Evolutionary conservation across 92 coral and sea anemone species (phyloP).

Genomic region (Isaurus tuberculatus): DNA sequence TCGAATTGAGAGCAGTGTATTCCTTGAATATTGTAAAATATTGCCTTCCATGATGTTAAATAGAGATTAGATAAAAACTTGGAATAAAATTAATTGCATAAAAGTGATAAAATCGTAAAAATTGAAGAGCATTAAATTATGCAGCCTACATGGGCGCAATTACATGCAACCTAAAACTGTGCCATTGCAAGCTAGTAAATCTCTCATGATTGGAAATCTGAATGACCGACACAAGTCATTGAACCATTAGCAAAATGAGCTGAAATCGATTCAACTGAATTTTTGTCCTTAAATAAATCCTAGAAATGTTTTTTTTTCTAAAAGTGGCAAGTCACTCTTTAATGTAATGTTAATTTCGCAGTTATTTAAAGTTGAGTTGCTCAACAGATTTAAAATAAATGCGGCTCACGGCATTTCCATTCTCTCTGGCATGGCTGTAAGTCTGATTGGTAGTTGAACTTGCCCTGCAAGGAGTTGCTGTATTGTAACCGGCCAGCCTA

Average conservation of each 20-base stretch:
- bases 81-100: too few relatives aligned
- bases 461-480: neutral
- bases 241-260: conserved; percentile 9
- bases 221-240: conserved; percentile 17
- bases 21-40: too few relatives aligned
- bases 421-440: neutral
- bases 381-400: neutral
- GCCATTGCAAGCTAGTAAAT: conserved; percentile 3
- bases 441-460: neutral
- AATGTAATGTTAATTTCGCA: conserved; percentile 15
- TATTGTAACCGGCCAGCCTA: conserved; percentile 24
- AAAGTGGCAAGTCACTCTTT: neutral
- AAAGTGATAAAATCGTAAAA: too few relatives aligned
- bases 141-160: too few relatives aligned
- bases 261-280: conserved; percentile 29
- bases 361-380: neutral
- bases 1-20: too few relatives aligned
- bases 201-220: conserved; percentile 8
- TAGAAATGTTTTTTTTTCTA: neutral
- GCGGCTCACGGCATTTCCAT: neutral
- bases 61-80: too few relatives aligned
- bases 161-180: too few relatives aligned
- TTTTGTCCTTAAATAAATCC: neutral
- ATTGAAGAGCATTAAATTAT: too few relatives aligned
- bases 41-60: too few relatives aligned